A percentile compares a stretch with the other conserved stretches of the same genome.
These are phyloP conservation scores for Stictonetta naevosa DNA, from an alignment of 2,113 vertebrate species.

Conservation along the genomic window DNA sequence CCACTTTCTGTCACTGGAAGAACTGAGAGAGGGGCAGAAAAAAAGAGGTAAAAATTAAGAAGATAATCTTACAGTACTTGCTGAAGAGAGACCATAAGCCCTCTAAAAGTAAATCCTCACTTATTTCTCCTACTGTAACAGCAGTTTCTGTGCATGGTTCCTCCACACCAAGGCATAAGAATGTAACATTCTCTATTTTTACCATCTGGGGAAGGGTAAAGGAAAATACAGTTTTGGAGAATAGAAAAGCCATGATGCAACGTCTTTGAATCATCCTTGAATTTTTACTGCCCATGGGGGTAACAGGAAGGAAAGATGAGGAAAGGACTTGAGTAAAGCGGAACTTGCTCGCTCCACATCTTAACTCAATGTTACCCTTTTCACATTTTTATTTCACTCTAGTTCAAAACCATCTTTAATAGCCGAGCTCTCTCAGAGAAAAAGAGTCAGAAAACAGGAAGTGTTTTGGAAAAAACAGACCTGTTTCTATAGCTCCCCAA, in stretches of 20 bases:
- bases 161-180: neutral
- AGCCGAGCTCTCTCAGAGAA: neutral
- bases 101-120: neutral
- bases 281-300: neutral
- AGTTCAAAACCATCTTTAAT: neutral
- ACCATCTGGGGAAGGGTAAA: neutral
- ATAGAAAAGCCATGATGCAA: neutral
- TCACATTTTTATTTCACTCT: neutral
- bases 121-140: neutral
- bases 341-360: neutral
- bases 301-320: neutral
- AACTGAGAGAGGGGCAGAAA: accelerated
- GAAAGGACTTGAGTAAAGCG: neutral
- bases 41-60: neutral
- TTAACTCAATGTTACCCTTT: neutral
- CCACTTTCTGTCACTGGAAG: neutral
- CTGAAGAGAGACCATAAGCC: neutral
- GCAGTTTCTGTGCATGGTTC: neutral
- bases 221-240: neutral
- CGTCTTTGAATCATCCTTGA: neutral
- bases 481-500: neutral
- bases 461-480: neutral
- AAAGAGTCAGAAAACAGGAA: neutral
- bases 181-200: neutral
- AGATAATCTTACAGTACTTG: neutral